Evolutionary conservation across 2,113 vertebrate genomes (phyloP).

Genomic region (Platysteira castanea): DNA sequence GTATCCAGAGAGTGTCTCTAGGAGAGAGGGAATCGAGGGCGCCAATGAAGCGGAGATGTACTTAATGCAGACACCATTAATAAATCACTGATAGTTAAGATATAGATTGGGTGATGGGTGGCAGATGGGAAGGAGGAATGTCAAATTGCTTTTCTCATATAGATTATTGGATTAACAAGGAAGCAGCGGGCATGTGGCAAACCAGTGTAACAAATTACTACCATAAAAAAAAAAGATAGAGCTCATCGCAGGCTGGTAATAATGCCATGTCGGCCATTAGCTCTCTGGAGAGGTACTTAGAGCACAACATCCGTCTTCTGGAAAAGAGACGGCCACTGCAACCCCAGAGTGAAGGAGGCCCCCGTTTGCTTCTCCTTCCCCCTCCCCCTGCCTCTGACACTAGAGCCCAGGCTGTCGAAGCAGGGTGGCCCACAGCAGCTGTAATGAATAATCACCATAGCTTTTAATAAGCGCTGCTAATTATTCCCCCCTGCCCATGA

Average conservation of each 20-base stretch:
- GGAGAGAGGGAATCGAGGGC: slow-evolving; percentile 31
- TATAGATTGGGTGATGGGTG: slow-evolving; percentile 81
- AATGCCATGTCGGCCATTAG: slow-evolving; percentile 68
- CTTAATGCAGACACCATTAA: slow-evolving; percentile 73
- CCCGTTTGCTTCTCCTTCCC: neutral
- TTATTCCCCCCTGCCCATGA: neutral
- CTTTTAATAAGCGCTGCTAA: slow-evolving; percentile 23
- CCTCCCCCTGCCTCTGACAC: neutral
- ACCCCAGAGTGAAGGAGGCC: slow-evolving; percentile 25
- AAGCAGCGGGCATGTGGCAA: slow-evolving; percentile 77
- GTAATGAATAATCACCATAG: neutral
- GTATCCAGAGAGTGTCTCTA: slow-evolving; percentile 42
- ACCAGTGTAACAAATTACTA: slow-evolving; percentile 78
- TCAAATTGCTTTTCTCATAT: slow-evolving; percentile 84
- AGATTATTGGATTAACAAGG: slow-evolving; percentile 84
- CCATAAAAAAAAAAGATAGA: slow-evolving; percentile 73
- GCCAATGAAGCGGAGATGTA: slow-evolving; percentile 61
- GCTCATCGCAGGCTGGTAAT: slow-evolving; percentile 71
- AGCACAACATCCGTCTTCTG: slow-evolving; percentile 62
- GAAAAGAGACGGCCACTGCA: slow-evolving; percentile 61
- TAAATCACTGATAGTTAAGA: slow-evolving; percentile 81
- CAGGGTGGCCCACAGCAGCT: neutral
- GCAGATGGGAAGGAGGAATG: slow-evolving; percentile 79
- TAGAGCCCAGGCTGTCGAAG: neutral
- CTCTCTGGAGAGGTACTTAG: slow-evolving; percentile 67